A percentile compares a stretch with the other conserved stretches of the same genome.
phyloP scores from a whole-genome alignment of 2,113 vertebrate genomes.

The Acanthochromis polyacanthus region DNA sequence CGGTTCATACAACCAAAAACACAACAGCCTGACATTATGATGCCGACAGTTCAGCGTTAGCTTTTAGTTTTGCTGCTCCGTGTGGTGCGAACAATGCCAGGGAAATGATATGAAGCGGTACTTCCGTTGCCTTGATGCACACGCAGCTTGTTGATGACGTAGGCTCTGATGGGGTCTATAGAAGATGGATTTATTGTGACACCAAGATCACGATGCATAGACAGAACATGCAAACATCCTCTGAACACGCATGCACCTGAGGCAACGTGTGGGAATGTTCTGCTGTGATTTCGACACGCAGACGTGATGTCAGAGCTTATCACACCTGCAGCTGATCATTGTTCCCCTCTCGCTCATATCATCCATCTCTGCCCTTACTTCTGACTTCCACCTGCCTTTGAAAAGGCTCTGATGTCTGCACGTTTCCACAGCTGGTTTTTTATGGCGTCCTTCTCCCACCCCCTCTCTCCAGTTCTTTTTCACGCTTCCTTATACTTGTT shows the following conservation, averaged over 20 bases:
- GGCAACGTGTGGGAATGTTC: not conserved
- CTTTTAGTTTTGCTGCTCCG: too few relatives aligned
- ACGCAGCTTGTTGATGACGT: too few relatives aligned
- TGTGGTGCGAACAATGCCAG: too few relatives aligned
- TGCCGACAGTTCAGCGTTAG: too few relatives aligned
- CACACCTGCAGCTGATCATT: not conserved
- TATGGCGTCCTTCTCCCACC: not conserved
- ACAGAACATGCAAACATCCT: not conserved
- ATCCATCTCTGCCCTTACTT: not conserved
- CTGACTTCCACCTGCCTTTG: constrained; percentile 25
- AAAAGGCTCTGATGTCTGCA: not conserved
- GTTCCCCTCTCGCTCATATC: not conserved
- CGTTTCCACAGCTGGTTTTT: not conserved
- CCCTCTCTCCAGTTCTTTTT: not conserved
- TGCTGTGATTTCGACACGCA: not conserved
- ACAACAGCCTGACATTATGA: too few relatives aligned
- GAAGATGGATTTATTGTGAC: not conserved
- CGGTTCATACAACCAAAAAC: too few relatives aligned
- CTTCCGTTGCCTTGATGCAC: too few relatives aligned
- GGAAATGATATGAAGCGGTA: too few relatives aligned
- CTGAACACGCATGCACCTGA: not conserved
- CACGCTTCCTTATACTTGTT: not conserved
- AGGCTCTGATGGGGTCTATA: too few relatives aligned
- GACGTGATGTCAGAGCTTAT: not conserved
- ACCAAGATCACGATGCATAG: not conserved